Base-by-base conservation (phyloP, 2,888 invertebrate genomes). In the Gortyna flavago region DNA sequence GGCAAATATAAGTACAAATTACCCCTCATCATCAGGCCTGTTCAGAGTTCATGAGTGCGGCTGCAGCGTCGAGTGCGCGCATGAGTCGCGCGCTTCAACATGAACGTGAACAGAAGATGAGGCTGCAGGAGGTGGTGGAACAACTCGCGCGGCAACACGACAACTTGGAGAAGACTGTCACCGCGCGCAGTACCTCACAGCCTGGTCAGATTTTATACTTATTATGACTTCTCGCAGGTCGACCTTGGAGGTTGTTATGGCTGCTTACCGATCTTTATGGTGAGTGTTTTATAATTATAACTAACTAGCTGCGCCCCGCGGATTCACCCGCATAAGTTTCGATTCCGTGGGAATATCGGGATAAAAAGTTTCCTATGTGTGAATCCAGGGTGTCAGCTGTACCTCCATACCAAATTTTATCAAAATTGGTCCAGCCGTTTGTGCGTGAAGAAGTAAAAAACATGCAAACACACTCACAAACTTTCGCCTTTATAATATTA, bases 111-210 rank as follows among this genome's bases (percentile, higher is more conserved):
- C 99, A 99, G 95, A 98, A 99, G 90, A 97, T 98, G 93, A 97
- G 99, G 68, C 97, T 99, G 84, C 99, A 99, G 92, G 99, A 99
- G 92, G 99, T 99, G 97, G 99, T 99, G 29, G 99, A 99, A 93
- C 99, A 99, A 91, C 97, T 99, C 83, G 99, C 99, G 25, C 97
- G 99, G 87, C 99, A 99, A 93, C 99, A 99, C 94, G 99, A 99
- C 77, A 98, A 98, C 90, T 97, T 99, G 86, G 99, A 99, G 96
- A 98, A 99, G 94, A 99, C 99, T 4, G 99, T 99, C 57, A 97
- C 97, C 51, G 98, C 97, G 44, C 97, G 98, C 81, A 91, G 89
- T 73, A 93, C 92, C 1, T 75, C 92, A 16, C 90, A 90, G 62
- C 61, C 91, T 71, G 92, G 92, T 92, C 29, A 85, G 89, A 11